These are phyloP conservation scores for Formicarius rufipectus DNA, from an alignment of 2,113 vertebrate genomes.

Conservation along the genomic window DNA sequence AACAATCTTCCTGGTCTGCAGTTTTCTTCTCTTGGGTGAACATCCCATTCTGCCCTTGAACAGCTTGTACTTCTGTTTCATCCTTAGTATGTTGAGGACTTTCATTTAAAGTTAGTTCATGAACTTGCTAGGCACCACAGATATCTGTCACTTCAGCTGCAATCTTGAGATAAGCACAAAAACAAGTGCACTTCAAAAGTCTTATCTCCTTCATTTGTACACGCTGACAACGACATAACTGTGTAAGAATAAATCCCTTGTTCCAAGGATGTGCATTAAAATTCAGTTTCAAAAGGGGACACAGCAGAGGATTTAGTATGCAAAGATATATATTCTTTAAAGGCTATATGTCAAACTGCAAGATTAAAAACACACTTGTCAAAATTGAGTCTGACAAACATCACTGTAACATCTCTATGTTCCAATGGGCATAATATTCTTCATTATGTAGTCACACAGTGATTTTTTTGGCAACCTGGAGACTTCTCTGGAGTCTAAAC, in stretches of 20 bases:
- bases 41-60: neutral
- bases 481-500: neutral
- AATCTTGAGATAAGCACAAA: neutral
- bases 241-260: neutral
- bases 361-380: slow-evolving; percentile 11
- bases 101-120: neutral
- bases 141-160: slow-evolving; percentile 10
- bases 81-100: neutral
- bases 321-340: neutral
- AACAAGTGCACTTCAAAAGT: neutral
- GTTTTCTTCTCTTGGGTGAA: neutral
- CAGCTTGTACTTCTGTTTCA: neutral
- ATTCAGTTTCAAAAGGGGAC: neutral
- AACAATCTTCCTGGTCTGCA: neutral
- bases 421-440: neutral
- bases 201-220: slow-evolving; percentile 15
- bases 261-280: neutral
- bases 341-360: neutral
- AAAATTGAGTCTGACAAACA: neutral
- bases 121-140: neutral
- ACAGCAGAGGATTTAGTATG: neutral
- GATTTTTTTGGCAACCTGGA: neutral
- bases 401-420: neutral
- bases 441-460: neutral
- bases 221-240: neutral